Conservation (phyloP, 2,888 invertebrate genomes). For the Pollenia angustigena region DNA sequence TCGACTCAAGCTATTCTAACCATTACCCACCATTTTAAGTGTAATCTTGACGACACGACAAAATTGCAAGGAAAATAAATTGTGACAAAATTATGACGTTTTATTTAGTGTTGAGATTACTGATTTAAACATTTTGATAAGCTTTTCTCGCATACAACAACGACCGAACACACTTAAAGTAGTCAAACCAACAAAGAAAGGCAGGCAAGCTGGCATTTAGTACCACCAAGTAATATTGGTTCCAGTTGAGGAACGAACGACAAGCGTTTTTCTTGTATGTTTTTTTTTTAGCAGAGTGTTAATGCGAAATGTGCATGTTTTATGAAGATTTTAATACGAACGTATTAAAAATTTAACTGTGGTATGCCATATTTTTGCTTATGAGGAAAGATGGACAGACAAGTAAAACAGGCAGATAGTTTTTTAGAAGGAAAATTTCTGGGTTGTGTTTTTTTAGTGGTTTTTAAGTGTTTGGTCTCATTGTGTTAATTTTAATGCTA, state of each 20-base stretch:
- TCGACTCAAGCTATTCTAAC: neutral
- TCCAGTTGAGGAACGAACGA: constrained; percentile 20
- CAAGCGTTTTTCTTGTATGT: neutral
- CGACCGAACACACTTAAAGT: neutral
- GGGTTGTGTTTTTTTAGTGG: constrained; percentile 29
- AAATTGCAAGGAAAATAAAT: constrained; percentile 24
- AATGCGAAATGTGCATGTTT: constrained; percentile 72
- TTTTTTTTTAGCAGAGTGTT: constrained; percentile 49
- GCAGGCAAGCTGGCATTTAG: neutral
- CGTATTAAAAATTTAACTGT: constrained; percentile 20
- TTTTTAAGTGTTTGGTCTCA: constrained; percentile 56
- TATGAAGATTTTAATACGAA: constrained; percentile 42
- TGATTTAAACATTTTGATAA: constrained; percentile 63
- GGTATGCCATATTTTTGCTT: neutral
- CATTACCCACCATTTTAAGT: constrained; percentile 24
- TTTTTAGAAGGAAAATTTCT: neutral
- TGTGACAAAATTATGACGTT: constrained; percentile 53
- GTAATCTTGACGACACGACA: constrained; percentile 18
- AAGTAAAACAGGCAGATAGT: neutral
- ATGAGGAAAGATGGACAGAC: constrained; percentile 27
- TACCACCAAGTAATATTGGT: constrained; percentile 12
- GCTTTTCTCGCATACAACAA: neutral
- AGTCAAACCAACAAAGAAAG: neutral
- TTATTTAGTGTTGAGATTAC: constrained; percentile 58
- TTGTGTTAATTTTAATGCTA: constrained; percentile 62